These are phyloP conservation scores for Pachycephala philippinensis DNA, from an alignment of 2,113 vertebrate genomes.

Conservation along the genomic window DNA sequence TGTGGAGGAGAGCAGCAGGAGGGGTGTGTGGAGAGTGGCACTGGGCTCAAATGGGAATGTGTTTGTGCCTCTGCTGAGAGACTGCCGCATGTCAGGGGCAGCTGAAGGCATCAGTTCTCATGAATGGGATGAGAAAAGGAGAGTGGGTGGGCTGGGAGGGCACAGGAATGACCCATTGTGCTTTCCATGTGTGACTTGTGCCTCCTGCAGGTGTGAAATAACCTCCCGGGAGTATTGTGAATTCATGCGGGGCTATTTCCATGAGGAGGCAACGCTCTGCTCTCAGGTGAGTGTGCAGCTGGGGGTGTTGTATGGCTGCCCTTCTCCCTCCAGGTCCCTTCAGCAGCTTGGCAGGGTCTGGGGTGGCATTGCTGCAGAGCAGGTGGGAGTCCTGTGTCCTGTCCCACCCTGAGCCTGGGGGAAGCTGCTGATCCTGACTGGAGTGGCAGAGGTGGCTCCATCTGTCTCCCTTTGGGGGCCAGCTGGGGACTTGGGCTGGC, in stretches of 20 bases:
- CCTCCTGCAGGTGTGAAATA: conserved; percentile 90
- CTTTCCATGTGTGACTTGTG: neutral
- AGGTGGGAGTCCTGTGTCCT: neutral
- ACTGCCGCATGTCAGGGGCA: neutral
- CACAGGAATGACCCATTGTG: neutral
- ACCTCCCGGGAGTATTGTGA: conserved; percentile 97
- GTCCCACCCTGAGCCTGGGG: neutral
- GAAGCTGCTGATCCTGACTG: neutral
- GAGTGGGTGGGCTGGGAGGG: neutral
- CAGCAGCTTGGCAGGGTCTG: neutral
- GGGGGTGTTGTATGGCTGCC: neutral
- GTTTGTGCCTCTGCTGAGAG: neutral
- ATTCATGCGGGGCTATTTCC: conserved; percentile 97
- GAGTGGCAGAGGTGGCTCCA: neutral
- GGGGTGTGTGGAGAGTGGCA: neutral
- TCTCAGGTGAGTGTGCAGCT: conserved; percentile 80
- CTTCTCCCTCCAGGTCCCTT: neutral
- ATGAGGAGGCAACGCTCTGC: conserved; percentile 95
- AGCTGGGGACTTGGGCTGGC: neutral
- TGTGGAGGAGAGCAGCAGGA: neutral
- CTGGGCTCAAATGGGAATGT: neutral
- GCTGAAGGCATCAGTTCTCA: neutral
- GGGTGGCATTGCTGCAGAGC: neutral
- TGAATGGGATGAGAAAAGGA: neutral
- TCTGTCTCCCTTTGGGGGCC: neutral